A percentile compares a stretch with the other conserved stretches of the same genome.
phyloP scores from a whole-genome alignment of 2,888 invertebrate species.

The Boloria selene region DNA sequence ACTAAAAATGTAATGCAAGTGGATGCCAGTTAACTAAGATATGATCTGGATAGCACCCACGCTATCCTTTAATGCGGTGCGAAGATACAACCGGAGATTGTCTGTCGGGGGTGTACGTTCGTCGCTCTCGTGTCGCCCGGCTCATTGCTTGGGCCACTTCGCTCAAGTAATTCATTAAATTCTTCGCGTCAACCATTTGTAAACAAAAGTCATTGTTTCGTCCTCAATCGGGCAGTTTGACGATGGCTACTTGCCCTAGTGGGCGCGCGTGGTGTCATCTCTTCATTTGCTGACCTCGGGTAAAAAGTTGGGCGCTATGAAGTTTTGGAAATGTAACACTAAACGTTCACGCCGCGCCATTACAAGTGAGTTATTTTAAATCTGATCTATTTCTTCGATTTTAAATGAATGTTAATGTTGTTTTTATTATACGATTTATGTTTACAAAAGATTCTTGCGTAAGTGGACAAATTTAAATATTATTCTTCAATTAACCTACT shows the following conservation, averaged over 20 bases:
- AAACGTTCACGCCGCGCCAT: conserved; percentile 57
- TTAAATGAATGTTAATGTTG: background rate
- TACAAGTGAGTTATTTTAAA: conserved; percentile 28
- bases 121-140: conserved; percentile 63
- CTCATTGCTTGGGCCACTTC: conserved; percentile 65
- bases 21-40: conserved; percentile 36
- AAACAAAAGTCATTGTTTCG: conserved; percentile 82
- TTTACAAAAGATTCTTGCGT: conserved; percentile 14
- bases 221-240: conserved; percentile 68
- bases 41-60: conserved; percentile 65
- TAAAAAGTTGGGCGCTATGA: conserved; percentile 54
- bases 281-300: conserved; percentile 48
- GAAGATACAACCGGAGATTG: conserved; percentile 56
- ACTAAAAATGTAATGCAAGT: background rate
- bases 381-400: background rate
- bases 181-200: conserved; percentile 70
- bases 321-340: conserved; percentile 75
- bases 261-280: conserved; percentile 64
- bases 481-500: conserved; percentile 18
- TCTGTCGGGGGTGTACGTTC: conserved; percentile 63
- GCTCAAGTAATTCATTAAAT: conserved; percentile 72
- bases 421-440: conserved; percentile 1
- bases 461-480: conserved; percentile 10
- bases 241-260: conserved; percentile 67
- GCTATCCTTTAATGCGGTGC: conserved; percentile 62